These are phyloP conservation scores for Clanis bilineata DNA, from an alignment of 2,888 invertebrate genomes.

Conservation along the genomic window DNA sequence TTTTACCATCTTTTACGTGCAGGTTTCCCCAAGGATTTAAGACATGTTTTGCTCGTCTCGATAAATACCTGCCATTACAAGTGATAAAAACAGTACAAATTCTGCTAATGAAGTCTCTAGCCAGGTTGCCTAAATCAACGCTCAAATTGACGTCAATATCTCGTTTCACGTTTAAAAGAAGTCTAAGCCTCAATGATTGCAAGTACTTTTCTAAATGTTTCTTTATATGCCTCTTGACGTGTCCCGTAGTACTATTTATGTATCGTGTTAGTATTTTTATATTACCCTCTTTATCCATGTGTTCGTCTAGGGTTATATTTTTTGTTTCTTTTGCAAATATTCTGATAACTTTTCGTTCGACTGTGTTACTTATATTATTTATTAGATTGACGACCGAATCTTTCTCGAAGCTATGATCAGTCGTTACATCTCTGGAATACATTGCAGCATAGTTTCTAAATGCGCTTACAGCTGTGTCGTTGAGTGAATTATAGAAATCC, in stretches of 20 bases:
- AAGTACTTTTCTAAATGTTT: constrained; percentile 33
- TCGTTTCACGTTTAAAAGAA: constrained; percentile 35
- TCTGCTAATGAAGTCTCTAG: constrained; percentile 32
- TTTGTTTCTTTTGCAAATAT: constrained; percentile 39
- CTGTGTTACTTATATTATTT: constrained; percentile 29
- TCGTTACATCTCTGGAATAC: constrained; percentile 52
- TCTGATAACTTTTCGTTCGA: constrained; percentile 35
- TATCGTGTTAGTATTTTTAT: constrained; percentile 40
- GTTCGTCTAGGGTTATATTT: constrained; percentile 40
- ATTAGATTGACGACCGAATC: constrained; percentile 37
- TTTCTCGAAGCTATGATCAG: constrained; percentile 38
- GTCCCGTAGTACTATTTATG: constrained; percentile 32
- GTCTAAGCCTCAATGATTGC: constrained; percentile 26
- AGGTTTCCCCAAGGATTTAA: background rate
- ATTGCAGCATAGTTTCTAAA: constrained; percentile 59
- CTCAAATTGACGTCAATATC: constrained; percentile 52
- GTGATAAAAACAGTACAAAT: constrained; percentile 50
- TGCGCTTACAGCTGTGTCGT: constrained; percentile 48
- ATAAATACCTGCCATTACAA: constrained; percentile 46
- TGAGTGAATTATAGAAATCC: constrained; percentile 46
- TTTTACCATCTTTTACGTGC: constrained; percentile 26
- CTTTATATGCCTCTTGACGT: constrained; percentile 32
- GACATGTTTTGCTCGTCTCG: constrained; percentile 19
- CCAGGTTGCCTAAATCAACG: constrained; percentile 51
- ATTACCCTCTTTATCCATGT: constrained; percentile 40